A percentile compares a stretch with the other conserved stretches of the same genome.
Conservation (phyloP, 2,888 invertebrate species). For the Clunio marinus region DNA sequence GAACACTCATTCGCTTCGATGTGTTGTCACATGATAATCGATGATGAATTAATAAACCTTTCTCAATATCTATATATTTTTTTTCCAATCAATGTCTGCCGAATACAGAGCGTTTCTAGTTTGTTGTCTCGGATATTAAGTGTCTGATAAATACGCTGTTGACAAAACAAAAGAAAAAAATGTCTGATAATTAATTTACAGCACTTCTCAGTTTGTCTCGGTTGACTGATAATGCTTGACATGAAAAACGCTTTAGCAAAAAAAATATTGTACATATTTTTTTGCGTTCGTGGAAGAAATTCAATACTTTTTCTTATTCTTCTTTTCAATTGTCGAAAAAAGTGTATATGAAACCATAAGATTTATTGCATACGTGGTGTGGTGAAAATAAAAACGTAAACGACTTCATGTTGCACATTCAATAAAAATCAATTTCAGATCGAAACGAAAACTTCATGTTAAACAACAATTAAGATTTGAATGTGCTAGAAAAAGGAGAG, state of each 20-base stretch:
- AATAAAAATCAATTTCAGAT: slow-evolving; percentile 8
- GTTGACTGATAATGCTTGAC: neutral
- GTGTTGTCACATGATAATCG: slow-evolving; percentile 19
- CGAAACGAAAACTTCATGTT: neutral
- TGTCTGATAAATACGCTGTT: slow-evolving; percentile 23
- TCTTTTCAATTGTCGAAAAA: too few species aligned
- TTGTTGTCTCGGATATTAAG: neutral
- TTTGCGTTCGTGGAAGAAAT: too few species aligned
- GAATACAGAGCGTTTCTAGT: neutral
- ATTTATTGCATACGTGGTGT: too few species aligned
- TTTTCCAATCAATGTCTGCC: neutral
- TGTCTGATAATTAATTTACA: slow-evolving; percentile 23
- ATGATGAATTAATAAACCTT: slow-evolving; percentile 2
- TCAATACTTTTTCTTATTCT: too few species aligned
- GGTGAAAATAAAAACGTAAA: too few species aligned
- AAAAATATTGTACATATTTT: too few species aligned
- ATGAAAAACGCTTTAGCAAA: neutral
- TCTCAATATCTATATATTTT: neutral
- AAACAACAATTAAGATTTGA: neutral
- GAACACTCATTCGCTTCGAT: too few species aligned
- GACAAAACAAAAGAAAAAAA: slow-evolving; percentile 1
- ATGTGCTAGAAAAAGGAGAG: slow-evolving; percentile 3
- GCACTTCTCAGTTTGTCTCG: neutral
- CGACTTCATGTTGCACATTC: too few species aligned
- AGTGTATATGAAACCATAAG: too few species aligned